A percentile compares a stretch with the other conserved stretches of the same genome.
phyloP scores from a whole-genome alignment of 2,113 vertebrate species.

The Nestor notabilis region DNA sequence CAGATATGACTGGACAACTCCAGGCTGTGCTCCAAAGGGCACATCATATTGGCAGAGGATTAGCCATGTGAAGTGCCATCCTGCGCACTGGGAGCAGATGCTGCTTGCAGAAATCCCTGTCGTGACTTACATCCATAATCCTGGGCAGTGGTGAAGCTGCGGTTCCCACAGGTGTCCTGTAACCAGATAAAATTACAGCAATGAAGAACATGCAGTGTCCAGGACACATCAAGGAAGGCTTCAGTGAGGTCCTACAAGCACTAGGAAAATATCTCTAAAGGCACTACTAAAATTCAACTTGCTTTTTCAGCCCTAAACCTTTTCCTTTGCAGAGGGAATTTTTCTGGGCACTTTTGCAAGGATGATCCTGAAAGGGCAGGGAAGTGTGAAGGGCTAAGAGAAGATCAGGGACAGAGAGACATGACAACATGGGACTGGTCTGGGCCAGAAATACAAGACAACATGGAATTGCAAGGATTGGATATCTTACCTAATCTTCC shows the following conservation, averaged over 20 bases:
- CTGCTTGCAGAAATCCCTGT: background rate
- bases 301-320: background rate
- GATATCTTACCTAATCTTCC: background rate
- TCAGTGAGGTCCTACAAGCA: rapidly evolving
- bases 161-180: background rate
- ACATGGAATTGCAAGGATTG: background rate
- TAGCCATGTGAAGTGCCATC: background rate
- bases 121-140: background rate
- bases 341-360: background rate
- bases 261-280: background rate
- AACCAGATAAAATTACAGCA: background rate
- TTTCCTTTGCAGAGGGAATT: background rate
- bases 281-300: background rate
- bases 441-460: background rate
- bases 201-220: background rate
- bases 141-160: background rate
- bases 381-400: background rate
- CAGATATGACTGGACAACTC: background rate
- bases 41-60: background rate
- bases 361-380: background rate
- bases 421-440: background rate
- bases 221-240: background rate
- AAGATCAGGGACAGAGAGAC: background rate
- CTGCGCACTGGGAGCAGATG: background rate
- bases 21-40: background rate